Percentiles rank a stretch among this genome's conserved stretches.
phyloP scores from a whole-genome alignment of 2,113 vertebrate genomes.

The Actenoides lindsayi region DNA sequence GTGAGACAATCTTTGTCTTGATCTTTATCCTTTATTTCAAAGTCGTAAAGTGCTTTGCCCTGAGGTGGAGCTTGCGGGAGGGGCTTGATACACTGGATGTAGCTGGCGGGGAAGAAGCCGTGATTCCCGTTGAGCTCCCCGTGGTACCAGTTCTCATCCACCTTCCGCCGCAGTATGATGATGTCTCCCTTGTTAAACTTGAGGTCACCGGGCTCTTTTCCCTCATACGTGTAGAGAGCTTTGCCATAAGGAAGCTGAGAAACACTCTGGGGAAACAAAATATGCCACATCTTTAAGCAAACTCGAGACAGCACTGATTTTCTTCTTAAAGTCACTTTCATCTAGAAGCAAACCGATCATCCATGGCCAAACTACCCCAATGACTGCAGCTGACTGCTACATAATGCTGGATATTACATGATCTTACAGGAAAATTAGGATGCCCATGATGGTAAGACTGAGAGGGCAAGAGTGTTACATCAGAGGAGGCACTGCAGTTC shows the following conservation, averaged over 20 bases:
- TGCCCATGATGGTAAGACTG: rapidly evolving
- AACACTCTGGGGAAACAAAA: constrained; percentile 80
- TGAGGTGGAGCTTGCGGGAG: constrained; percentile 91
- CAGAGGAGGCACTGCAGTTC: not conserved
- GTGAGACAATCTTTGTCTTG: constrained; percentile 98
- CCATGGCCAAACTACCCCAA: not conserved
- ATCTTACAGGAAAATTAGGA: not conserved
- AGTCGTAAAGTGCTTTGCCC: constrained; percentile 98
- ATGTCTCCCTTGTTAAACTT: constrained; percentile 95
- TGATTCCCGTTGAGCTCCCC: constrained; percentile 93
- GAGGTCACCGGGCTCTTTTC: constrained; percentile 94
- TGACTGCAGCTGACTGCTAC: not conserved
- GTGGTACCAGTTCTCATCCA: constrained; percentile 97
- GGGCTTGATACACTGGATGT: constrained; percentile 91
- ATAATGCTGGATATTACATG: rapidly evolving
- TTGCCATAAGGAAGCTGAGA: constrained; percentile 92
- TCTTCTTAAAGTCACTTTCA: not conserved
- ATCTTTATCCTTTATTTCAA: constrained; percentile 97
- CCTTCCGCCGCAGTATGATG: constrained; percentile 92
- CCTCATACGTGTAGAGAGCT: constrained; percentile 94
- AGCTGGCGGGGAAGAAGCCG: constrained; percentile 95
- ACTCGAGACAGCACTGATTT: not conserved
- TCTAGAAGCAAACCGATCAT: not conserved
- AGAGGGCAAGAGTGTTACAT: not conserved
- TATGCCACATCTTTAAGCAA: not conserved